phyloP scores from a whole-genome alignment of 2,113 vertebrate species.

The Tursiops truncatus region DNA sequence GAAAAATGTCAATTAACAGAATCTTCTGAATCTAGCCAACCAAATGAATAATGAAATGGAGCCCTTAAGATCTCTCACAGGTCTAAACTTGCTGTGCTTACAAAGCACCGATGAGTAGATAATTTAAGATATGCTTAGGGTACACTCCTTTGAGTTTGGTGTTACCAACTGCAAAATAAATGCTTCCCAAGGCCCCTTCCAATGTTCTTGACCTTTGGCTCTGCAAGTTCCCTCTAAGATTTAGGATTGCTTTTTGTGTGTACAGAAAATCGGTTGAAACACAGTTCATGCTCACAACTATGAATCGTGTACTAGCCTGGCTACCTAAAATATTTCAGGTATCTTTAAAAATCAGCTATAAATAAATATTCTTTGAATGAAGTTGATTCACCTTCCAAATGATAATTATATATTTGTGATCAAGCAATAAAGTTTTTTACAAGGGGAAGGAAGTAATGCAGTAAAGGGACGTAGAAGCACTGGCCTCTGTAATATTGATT shows the following conservation, averaged over 20 bases:
- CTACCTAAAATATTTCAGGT: neutral
- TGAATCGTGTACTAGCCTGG: neutral
- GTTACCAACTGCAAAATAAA: neutral
- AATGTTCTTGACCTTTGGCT: neutral
- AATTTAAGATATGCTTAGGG: neutral
- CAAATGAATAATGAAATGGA: neutral
- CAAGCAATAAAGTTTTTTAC: no score
- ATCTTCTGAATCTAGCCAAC: neutral
- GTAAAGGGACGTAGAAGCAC: neutral
- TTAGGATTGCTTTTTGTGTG: neutral
- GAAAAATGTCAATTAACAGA: neutral
- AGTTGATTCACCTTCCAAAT: neutral
- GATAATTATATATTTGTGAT: neutral
- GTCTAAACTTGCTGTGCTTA: neutral
- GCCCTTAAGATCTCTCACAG: neutral
- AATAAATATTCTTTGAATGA: neutral
- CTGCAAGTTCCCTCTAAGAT: neutral
- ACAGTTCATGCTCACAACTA: neutral
- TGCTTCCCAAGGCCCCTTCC: neutral
- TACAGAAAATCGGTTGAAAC: neutral
- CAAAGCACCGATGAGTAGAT: neutral
- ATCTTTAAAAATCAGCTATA: neutral
- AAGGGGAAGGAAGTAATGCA: neutral
- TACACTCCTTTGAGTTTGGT: neutral
- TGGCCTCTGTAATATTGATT: neutral